phyloP scores from a whole-genome alignment of 2,113 vertebrate species.

The Chlamydotis undulata region DNA sequence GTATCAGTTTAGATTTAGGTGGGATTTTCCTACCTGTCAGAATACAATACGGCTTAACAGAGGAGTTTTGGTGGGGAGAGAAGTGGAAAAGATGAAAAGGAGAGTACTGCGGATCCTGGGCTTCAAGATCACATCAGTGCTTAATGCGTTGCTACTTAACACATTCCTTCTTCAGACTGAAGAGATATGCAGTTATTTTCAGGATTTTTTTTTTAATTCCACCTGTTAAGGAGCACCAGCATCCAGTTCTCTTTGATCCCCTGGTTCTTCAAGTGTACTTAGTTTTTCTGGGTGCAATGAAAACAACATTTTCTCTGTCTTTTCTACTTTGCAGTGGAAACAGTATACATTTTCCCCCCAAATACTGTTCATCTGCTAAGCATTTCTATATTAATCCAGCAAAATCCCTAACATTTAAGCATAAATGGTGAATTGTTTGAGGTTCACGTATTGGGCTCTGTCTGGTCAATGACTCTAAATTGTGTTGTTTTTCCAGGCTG shows the following conservation, averaged over 20 bases:
- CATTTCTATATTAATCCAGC: background rate
- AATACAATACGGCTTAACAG: background rate
- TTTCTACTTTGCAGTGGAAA: background rate
- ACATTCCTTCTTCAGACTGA: background rate
- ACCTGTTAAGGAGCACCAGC: background rate
- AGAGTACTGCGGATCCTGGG: background rate
- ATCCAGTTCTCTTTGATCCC: background rate
- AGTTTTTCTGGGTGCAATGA: background rate
- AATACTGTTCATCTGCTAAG: background rate
- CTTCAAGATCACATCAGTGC: background rate
- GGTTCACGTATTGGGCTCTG: background rate
- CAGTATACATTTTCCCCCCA: background rate
- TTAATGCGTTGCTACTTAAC: background rate
- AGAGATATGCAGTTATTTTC: background rate
- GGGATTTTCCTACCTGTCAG: background rate
- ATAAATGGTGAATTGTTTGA: background rate
- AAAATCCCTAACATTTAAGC: background rate
- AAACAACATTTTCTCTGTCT: background rate
- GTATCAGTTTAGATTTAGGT: background rate
- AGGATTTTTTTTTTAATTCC: background rate
- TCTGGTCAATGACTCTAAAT: background rate
- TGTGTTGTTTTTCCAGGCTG: constrained; percentile 1
- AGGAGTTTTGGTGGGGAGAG: background rate
- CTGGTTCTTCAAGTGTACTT: background rate
- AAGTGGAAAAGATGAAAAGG: background rate